These are phyloP conservation scores for Siniperca knerii DNA, from an alignment of 2,113 vertebrate species.

Conservation along the genomic window DNA sequence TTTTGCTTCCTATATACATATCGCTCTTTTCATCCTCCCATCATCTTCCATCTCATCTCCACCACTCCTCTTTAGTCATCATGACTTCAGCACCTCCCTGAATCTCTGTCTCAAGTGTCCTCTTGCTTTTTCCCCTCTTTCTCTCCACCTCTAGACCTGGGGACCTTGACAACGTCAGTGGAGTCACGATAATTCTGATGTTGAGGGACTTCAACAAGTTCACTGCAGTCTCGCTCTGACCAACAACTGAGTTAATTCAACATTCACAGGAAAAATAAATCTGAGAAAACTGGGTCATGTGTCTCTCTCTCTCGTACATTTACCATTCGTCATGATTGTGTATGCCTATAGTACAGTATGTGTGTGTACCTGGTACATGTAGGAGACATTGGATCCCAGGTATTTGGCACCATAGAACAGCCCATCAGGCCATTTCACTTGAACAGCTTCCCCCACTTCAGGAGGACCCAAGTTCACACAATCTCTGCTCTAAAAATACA, in stretches of 20 bases:
- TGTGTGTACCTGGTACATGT: slow-evolving; percentile 92
- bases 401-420: slow-evolving; percentile 97
- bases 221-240: slow-evolving; percentile 19
- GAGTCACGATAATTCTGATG: slow-evolving; percentile 33
- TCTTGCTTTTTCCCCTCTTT: background rate
- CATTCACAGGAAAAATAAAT: background rate
- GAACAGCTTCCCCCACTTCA: slow-evolving; percentile 92
- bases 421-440: slow-evolving; percentile 98
- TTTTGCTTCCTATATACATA: slow-evolving; percentile 25
- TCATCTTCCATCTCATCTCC: slow-evolving; percentile 38
- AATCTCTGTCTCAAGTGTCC: slow-evolving; percentile 26
- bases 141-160: slow-evolving; percentile 11
- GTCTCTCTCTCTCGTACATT: background rate
- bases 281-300: slow-evolving; percentile 12
- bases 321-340: background rate
- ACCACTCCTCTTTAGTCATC: background rate
- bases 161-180: slow-evolving; percentile 30
- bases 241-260: background rate
- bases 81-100: slow-evolving; percentile 42
- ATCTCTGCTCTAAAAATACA: slow-evolving; percentile 90
- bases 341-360: background rate
- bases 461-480: slow-evolving; percentile 93
- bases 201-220: slow-evolving; percentile 55
- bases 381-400: slow-evolving; percentile 89
- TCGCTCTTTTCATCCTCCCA: slow-evolving; percentile 35